Evolutionary conservation across 2,113 vertebrate genomes (phyloP), one percentile per base, ranked within the genome.

Genomic region (Cyanoramphus novaezelandiae): DNA sequence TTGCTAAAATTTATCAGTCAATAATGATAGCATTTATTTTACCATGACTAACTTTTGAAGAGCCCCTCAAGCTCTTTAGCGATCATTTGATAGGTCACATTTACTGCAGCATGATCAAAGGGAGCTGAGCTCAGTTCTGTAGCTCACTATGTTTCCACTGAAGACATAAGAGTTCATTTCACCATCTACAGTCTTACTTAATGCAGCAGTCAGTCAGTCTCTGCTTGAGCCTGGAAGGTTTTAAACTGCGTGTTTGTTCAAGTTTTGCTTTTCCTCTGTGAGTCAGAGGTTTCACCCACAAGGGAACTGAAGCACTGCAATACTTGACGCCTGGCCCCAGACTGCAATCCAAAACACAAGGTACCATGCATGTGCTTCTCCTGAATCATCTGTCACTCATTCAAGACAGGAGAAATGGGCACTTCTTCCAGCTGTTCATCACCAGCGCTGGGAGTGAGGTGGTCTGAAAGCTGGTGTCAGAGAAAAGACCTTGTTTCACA

Each of bases 21-120:
- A 35, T 86, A 84, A 96, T 96, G 91, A 84, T 33, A 80, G 74
- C 67, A 93, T 89, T 59, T 92, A 20, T 85, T 95, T 94, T 85
- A 76, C 78, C 16, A 2, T 93, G 84, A 96, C 84, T 87, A 85
- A 91, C 70, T 92, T 93, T 16, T 72, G 84, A 95, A 85, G 78
- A 95, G 67, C 31, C 78, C 91, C 82, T 92, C 67, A 47, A 92
- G 84, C 84, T 88, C 64, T 93, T 85, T 44, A 79, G 52, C 76
- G 69, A 33, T 87, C 57, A 57, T 85, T 79, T 71, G 62, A 84
- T 75, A 62, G 94, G 57, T 82, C 94, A 85, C 16, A 0, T 92
- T 89, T 81, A n/a, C 75, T 90, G 75, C 59, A 79, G n/a, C 7
- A 0, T 67, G 88, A 83, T 92, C 76, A 88, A 92, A 88, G 92